Conservation (phyloP, 2,797 vertebrate species). For the Centropyge bicolor region DNA sequence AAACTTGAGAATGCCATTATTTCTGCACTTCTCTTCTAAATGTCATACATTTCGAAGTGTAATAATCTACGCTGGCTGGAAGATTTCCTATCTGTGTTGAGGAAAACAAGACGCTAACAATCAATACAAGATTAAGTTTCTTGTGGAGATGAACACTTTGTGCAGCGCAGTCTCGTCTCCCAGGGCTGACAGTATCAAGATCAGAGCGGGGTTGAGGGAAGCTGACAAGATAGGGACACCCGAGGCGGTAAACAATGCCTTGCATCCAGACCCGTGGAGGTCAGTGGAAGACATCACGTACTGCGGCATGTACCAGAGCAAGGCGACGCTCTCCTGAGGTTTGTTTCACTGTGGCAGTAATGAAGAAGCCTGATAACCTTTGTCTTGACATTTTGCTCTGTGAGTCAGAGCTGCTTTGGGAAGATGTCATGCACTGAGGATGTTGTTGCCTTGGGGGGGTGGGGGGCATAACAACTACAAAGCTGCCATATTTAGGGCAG, state of each 20-base stretch:
- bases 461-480: conserved; percentile 47
- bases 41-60: neutral
- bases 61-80: conserved; percentile 11
- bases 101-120: conserved; percentile 21
- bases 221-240: conserved; percentile 60
- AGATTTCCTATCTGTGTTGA: conserved; percentile 12
- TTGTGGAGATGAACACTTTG: conserved; percentile 36
- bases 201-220: conserved; percentile 57
- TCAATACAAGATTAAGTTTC: conserved; percentile 45
- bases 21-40: neutral
- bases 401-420: conserved; percentile 73
- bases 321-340: conserved; percentile 48
- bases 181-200: conserved; percentile 52
- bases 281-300: conserved; percentile 57
- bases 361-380: conserved; percentile 71
- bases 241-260: conserved; percentile 47
- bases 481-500: conserved; percentile 59
- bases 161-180: conserved; percentile 33
- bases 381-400: conserved; percentile 74
- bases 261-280: conserved; percentile 57
- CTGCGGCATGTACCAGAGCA: conserved; percentile 23
- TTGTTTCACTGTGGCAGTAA: conserved; percentile 55
- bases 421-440: conserved; percentile 64
- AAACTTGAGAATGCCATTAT: neutral
- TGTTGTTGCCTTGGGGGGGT: conserved; percentile 42